phyloP scores from a whole-genome alignment of 2,113 vertebrate species.

The Trogon melanurus region DNA sequence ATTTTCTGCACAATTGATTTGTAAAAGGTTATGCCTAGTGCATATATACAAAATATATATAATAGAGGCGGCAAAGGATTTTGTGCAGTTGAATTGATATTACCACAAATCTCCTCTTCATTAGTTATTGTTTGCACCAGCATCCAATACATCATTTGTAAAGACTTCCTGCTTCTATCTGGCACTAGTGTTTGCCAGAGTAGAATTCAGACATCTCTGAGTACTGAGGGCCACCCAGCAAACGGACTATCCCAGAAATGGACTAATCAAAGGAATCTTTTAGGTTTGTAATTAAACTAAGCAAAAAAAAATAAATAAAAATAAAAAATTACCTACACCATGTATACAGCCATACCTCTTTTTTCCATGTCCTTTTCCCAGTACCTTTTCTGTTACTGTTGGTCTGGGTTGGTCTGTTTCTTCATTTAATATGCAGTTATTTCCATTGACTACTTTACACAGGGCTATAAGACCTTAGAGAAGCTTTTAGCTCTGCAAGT shows the following conservation, averaged over 20 bases:
- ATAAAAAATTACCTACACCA: background rate
- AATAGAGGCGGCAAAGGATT: background rate
- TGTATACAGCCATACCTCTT: background rate
- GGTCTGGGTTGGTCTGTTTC: background rate
- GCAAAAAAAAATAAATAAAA: background rate
- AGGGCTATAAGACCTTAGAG: background rate
- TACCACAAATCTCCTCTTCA: slow-evolving; percentile 15
- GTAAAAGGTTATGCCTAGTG: background rate
- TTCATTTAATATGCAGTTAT: background rate
- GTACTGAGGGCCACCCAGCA: background rate
- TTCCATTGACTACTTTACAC: background rate
- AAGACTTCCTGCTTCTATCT: background rate
- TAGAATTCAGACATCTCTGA: background rate
- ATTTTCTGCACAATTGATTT: background rate
- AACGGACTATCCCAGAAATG: background rate
- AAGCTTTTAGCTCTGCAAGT: background rate
- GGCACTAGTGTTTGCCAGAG: background rate
- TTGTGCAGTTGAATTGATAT: background rate
- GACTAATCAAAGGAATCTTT: background rate
- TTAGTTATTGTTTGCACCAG: background rate
- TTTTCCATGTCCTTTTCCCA: background rate
- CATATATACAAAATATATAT: background rate
- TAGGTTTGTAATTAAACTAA: background rate
- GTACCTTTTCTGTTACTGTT: background rate
- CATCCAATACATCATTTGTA: background rate